Conservation (phyloP, 2,797 vertebrate species). For the Sus cebifrons region DNA sequence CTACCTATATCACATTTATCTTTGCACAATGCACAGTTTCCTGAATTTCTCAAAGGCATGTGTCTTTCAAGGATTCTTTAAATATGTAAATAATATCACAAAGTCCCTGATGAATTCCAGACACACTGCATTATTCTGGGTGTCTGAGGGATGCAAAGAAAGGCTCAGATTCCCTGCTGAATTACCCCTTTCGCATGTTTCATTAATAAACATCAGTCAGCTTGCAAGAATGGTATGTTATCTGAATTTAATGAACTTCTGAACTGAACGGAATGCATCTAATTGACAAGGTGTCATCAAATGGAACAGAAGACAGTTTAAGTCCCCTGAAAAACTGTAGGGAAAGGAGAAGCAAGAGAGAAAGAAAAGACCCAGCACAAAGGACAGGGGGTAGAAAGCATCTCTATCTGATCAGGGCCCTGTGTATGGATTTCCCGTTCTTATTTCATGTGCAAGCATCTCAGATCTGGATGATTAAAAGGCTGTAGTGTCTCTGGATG, state of each 20-base stretch:
- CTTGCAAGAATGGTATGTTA: slow-evolving; percentile 74
- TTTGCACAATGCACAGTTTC: slow-evolving; percentile 72
- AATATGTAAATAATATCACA: slow-evolving; percentile 85
- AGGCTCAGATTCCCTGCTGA: slow-evolving; percentile 77
- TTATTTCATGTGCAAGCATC: slow-evolving; percentile 44
- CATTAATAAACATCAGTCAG: slow-evolving; percentile 86
- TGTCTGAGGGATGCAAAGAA: slow-evolving; percentile 80
- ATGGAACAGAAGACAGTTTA: slow-evolving; percentile 62
- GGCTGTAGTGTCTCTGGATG: slow-evolving; percentile 48
- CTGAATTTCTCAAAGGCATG: slow-evolving; percentile 76
- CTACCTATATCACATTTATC: slow-evolving; percentile 66
- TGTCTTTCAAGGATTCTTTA: slow-evolving; percentile 87
- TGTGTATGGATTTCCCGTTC: neutral
- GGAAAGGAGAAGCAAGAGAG: neutral
- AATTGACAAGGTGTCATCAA: slow-evolving; percentile 84
- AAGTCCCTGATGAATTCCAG: slow-evolving; percentile 74
- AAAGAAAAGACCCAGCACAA: neutral
- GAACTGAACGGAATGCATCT: slow-evolving; percentile 77
- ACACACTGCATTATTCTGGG: slow-evolving; percentile 67
- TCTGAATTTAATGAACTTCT: slow-evolving; percentile 86
- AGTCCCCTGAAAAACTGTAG: neutral
- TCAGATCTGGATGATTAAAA: slow-evolving; percentile 66
- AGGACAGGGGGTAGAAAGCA: neutral
- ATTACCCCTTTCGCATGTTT: slow-evolving; percentile 54
- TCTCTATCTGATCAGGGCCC: neutral